Base-by-base conservation (phyloP, 2,113 vertebrate genomes). In the Plestiodon gilberti region DNA sequence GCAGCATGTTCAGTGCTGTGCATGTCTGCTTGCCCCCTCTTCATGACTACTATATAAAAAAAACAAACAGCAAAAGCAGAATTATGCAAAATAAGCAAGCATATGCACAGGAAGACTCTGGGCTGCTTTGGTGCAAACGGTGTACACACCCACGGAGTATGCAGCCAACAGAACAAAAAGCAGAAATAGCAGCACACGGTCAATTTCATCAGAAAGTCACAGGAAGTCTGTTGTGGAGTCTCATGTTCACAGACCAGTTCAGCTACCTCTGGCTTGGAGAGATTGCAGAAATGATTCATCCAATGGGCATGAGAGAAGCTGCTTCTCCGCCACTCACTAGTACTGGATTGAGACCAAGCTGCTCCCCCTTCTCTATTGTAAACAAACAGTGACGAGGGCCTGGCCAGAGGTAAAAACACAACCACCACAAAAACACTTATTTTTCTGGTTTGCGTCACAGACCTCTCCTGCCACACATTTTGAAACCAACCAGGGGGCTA, bases 401-500 rank as follows among this genome's bases (percentile, higher is more conserved):
- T 6, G 30, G 71, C 2, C 0, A 20, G 59, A 4, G 15, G 59
- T 55, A 33, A 52, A 76, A 73, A 38, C 43, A 17, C 0, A 75
- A 1, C 1, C 0, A 0, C 22, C 69, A 76, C 11, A 48, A 48
- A 48, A 48, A 48, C 4, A 57, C 13, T 35, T 13, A 0, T 9
- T 81, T 73, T 2, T 0, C 59, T 62, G 79, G 79, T 3, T 85
- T 86, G 20, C 48, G 28, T 18, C 6, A 22, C 0, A 74, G 40
- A n/a, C 1, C 57, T 43, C 9, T 70, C 33, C 65, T 30, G 38
- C 8, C 11, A 15, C 4, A 15, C 40, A 15, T 48, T 61, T 86
- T 18, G 79, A 85, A 55, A 52, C 0, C 5, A 65, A 8, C 3
- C 38, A 52, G 0, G 2, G 57, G n/a, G 40, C 64, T 15, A 77